Evolutionary conservation across 2,113 vertebrate genomes (phyloP), one percentile per base, ranked within the genome.

Genomic region (Boleophthalmus pectinirostris): DNA sequence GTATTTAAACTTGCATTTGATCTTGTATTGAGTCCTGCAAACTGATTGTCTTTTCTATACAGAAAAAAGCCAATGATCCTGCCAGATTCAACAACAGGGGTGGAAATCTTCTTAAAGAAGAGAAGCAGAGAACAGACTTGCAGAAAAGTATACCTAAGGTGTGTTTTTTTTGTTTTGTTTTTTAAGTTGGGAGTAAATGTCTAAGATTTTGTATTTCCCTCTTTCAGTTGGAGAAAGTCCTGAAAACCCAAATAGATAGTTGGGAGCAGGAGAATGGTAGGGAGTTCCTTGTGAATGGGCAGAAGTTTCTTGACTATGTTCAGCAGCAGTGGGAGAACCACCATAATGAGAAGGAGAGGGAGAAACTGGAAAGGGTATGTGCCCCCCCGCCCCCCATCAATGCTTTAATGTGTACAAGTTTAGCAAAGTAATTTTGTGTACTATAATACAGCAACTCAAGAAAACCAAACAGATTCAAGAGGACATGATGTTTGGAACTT

Each of bases 31-130:
- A 12, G 35, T 64, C 7, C 1, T 29, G 6, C 13, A 49, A 2
- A 47, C 2, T 77, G 12, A 23, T 24, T 58, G 10, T 38, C 1
- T 3, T 60, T 61, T 58, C 12, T 10, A 72, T 10, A 68, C 65
- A 94, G 93, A 93, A 79, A 88, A 94, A 97, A 86, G 94, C 96
- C 15, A 93, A 80, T 2, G 97, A 99, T 69, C 96, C 96, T 0
- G 89, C 91, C 10, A 94, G 97, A 51, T 96, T 98, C 23, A 92
- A 93, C 85, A 99, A 99, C 87, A 91, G 97, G 0, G 97, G 97
- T 15, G 97, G 98, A 2, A 97, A 96, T 82, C 95, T 99, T 29
- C 91, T 99, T 60, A 97, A 96, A 51, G 96, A 99, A 77, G 96
- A 97, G 89, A 98, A 98, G 69, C 96, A 97, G 78, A 91, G 97